Evolutionary conservation across 1,140 invertebrate species (phyloP).

Genomic region (Ganaspis sp.): DNA sequence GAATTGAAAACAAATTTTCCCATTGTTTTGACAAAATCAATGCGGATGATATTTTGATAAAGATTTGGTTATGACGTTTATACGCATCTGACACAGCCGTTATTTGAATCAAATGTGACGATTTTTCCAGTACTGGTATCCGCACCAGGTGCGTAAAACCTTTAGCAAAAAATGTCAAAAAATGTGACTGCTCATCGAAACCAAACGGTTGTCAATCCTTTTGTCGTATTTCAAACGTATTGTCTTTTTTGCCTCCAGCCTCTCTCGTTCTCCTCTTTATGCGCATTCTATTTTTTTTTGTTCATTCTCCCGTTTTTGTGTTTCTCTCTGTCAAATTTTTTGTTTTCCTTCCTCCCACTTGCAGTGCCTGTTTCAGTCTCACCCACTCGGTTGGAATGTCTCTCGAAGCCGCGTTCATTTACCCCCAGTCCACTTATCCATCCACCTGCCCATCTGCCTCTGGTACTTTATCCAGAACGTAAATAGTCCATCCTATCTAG

Average conservation of each 20-base stretch:
- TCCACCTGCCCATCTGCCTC: slow-evolving; percentile 30
- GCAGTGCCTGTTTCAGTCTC: neutral
- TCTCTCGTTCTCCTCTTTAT: slow-evolving; percentile 33
- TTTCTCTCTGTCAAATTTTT: slow-evolving; percentile 35
- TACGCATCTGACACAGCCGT: neutral
- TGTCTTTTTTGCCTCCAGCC: neutral
- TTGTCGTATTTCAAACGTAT: slow-evolving; percentile 15
- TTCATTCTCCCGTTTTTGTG: neutral
- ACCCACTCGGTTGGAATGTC: slow-evolving; percentile 8
- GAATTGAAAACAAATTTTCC: neutral
- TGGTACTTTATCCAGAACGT: slow-evolving; percentile 23
- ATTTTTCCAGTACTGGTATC: slow-evolving; percentile 1
- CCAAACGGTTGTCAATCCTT: slow-evolving; percentile 13
- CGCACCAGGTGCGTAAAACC: neutral
- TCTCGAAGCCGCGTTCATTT: slow-evolving; percentile 23
- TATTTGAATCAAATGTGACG: neutral
- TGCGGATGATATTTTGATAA: neutral
- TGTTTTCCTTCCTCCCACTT: neutral
- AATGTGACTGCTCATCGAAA: slow-evolving; percentile 27
- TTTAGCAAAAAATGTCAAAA: slow-evolving; percentile 8
- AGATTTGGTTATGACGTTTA: too few relatives aligned
- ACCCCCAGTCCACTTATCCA: slow-evolving; percentile 18
- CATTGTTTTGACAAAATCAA: neutral
- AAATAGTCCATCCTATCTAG: neutral
- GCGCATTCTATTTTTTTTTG: slow-evolving; percentile 22